Percentiles rank a stretch among this genome's conserved stretches.
Evolutionary conservation across 1,140 invertebrate genomes (phyloP).

Genomic region (Choristoneura fumiferana): DNA sequence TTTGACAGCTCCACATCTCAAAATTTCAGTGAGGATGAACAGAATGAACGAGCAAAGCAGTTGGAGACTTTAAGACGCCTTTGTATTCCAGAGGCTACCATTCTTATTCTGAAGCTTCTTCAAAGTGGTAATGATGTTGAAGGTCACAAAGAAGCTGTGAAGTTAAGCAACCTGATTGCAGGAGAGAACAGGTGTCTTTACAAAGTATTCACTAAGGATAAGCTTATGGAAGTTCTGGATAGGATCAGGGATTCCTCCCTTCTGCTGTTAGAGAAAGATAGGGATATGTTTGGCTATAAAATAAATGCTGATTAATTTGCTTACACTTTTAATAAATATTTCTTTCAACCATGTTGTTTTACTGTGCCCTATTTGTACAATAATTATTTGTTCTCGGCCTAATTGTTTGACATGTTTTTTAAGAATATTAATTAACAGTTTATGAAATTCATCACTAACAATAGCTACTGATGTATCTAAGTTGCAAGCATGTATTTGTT

Average conservation of each 20-base stretch:
- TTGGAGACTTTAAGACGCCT: slow-evolving; percentile 86
- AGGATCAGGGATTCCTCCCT: slow-evolving; percentile 89
- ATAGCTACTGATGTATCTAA: too few relatives aligned
- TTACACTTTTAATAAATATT: slow-evolving; percentile 27
- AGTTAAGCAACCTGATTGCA: slow-evolving; percentile 88
- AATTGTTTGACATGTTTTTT: too few relatives aligned
- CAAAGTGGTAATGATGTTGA: slow-evolving; percentile 87
- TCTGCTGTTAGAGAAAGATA: slow-evolving; percentile 83
- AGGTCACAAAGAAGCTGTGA: slow-evolving; percentile 88
- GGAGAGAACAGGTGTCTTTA: slow-evolving; percentile 89
- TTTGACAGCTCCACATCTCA: slow-evolving; percentile 65
- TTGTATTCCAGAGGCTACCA: slow-evolving; percentile 90
- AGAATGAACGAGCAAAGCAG: slow-evolving; percentile 80
- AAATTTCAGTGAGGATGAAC: slow-evolving; percentile 72
- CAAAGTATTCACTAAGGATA: slow-evolving; percentile 87
- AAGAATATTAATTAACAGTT: too few relatives aligned
- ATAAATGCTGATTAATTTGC: slow-evolving; percentile 49
- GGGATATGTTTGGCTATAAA: slow-evolving; percentile 85
- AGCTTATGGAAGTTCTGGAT: slow-evolving; percentile 86
- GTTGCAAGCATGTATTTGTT: too few relatives aligned
- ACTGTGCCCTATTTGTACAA: too few relatives aligned
- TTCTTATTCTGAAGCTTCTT: slow-evolving; percentile 90
- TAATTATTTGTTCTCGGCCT: too few relatives aligned
- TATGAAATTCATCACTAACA: too few relatives aligned
- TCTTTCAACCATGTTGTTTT: slow-evolving; percentile 17